phyloP scores from a whole-genome alignment of 2,113 vertebrate species.

The Equus przewalskii region DNA sequence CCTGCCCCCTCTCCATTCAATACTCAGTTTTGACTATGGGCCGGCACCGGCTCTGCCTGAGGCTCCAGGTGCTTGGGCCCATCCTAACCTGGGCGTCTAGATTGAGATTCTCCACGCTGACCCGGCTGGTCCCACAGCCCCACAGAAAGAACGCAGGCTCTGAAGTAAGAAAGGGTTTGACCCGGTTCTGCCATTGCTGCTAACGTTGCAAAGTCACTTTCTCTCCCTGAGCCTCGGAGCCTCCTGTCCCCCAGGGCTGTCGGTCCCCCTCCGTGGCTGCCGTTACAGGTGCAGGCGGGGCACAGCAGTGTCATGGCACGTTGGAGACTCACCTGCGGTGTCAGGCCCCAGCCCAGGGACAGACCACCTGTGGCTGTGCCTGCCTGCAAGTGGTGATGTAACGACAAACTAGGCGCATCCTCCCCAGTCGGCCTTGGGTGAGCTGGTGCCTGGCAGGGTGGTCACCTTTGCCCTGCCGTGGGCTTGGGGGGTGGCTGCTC shows the following conservation, averaged over 20 bases:
- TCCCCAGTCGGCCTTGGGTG: no score
- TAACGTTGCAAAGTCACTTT: background rate
- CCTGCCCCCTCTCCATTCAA: background rate
- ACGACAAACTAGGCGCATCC: accelerated
- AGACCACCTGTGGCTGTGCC: accelerated
- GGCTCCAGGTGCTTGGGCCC: background rate
- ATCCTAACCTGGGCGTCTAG: background rate
- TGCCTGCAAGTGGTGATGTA: background rate
- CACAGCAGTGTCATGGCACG: accelerated
- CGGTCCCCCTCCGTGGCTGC: accelerated
- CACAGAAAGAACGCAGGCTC: background rate
- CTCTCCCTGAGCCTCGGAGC: background rate
- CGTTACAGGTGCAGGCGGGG: accelerated
- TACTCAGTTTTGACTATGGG: background rate
- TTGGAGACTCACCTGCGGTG: background rate
- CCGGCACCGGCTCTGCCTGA: background rate
- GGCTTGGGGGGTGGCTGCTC: background rate
- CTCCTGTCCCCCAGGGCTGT: accelerated
- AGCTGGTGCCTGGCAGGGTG: background rate
- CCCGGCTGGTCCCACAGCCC: accelerated
- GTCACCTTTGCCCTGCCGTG: background rate
- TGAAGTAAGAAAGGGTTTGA: no score
- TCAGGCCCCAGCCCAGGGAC: accelerated
- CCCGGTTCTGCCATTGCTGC: background rate
- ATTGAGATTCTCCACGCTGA: background rate